These are phyloP conservation scores for Lindbergichthys nudifrons DNA, from an alignment of 2,797 vertebrate genomes.

Conservation along the genomic window DNA sequence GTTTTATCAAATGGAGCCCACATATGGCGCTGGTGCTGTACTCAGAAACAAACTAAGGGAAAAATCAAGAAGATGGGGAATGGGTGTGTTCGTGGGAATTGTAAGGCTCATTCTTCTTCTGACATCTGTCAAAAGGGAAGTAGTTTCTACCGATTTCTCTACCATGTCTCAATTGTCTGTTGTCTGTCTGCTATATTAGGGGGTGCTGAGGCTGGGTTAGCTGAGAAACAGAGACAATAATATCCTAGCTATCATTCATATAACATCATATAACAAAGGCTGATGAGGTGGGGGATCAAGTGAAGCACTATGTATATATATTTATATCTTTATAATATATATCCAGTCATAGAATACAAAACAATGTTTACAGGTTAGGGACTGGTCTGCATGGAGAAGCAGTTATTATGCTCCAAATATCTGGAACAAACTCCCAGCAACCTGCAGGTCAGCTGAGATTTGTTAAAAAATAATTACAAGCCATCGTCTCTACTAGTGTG, in stretches of 20 bases:
- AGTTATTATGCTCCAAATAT: too few relatives aligned
- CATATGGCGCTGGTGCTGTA: neutral
- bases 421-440: too few relatives aligned
- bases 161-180: constrained; percentile 27
- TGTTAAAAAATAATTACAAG: too few relatives aligned
- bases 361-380: neutral
- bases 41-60: constrained; percentile 21
- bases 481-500: neutral
- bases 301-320: too few relatives aligned
- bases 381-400: neutral
- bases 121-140: constrained; percentile 27
- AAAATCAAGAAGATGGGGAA: constrained; percentile 1
- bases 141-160: constrained; percentile 23
- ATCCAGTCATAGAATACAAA: neutral
- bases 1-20: neutral
- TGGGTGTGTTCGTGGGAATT: constrained; percentile 5
- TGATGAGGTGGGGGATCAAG: too few relatives aligned
- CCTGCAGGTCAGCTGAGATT: too few relatives aligned
- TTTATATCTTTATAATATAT: too few relatives aligned
- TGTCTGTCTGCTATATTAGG: constrained; percentile 16
- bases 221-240: constrained; percentile 5
- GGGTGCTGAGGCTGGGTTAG: constrained; percentile 1
- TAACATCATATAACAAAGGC: neutral
- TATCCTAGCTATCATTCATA: neutral
- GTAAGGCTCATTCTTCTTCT: constrained; percentile 18